Evolutionary conservation across 2,113 vertebrate species (phyloP).

Genomic region (Raja brachyura): DNA sequence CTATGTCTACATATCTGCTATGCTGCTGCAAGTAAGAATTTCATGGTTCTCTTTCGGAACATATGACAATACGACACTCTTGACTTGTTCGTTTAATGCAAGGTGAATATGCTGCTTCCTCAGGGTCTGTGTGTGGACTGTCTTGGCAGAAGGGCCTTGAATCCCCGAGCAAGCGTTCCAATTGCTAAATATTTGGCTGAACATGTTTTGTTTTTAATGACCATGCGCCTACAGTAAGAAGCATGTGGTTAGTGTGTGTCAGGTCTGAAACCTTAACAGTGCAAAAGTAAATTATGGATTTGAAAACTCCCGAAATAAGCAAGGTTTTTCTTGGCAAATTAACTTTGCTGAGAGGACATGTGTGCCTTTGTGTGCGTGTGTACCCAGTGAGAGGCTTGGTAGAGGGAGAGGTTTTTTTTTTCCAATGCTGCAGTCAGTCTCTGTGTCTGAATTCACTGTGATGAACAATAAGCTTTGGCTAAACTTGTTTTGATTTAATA

Average conservation of each 20-base stretch:
- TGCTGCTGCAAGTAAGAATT: no score
- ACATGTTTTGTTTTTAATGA: background rate
- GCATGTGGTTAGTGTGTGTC: slow-evolving; percentile 24
- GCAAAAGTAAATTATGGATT: slow-evolving; percentile 17
- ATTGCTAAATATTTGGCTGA: slow-evolving; percentile 18
- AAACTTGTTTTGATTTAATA: background rate
- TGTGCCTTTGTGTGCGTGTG: background rate
- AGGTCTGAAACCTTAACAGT: background rate
- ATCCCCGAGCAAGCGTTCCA: background rate
- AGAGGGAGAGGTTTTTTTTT: background rate
- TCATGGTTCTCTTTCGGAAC: no score
- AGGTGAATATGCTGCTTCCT: background rate
- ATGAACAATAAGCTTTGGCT: background rate
- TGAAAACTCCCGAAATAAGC: background rate
- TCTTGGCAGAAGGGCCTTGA: background rate
- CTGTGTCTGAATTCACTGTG: background rate
- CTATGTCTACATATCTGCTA: no score
- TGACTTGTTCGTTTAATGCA: background rate
- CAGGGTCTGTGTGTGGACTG: background rate
- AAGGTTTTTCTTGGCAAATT: slow-evolving; percentile 11
- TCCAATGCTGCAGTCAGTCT: background rate
- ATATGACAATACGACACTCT: no score
- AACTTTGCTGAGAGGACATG: background rate
- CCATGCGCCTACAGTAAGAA: background rate
- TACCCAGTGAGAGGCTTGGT: background rate